Evolutionary conservation across 2,113 vertebrate genomes (phyloP), one percentile per base, ranked within the genome.

Genomic region (Bufo bufo): DNA sequence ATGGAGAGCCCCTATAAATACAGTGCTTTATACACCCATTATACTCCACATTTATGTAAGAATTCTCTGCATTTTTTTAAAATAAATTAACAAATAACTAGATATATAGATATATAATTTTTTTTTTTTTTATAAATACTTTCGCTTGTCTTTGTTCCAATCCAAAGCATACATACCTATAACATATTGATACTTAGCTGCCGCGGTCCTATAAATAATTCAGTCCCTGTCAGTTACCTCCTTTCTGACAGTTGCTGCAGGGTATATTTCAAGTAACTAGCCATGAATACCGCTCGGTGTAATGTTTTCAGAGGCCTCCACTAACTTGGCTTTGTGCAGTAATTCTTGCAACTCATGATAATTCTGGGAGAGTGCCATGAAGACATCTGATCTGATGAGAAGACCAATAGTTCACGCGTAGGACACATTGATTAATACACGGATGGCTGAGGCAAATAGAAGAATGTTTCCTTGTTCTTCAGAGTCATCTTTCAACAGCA

Each of bases 201-300:
- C 78, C 71, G 65, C 11, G 45, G 13, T n/a, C 56, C 69, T 77
- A 77, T 83, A 45, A 83, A 77, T 88, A 84, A 88, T 88, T 59
- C 69, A 77, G 14, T 77, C 10, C 58, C 58, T 4, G 23, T 54
- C 77, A 83, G 66, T 59, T 63, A 47, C 59, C 61, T 52, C 23
- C 61, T 17, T 47, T 52, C 56, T 88, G 87, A 88, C 87, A 84
- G 80, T 56, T 43, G 54, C 80, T 82, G 54, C 80, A 65, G 71
- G 79, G 71, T 58, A 65, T 77, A 66, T 20, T 75, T 83, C 71
- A 77, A 16, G 81, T 77, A 75, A 63, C 20, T 5, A 77, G 47
- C 45, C 49, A 19, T 69, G 80, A 83, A 61, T 33, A 66, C 33
- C 23, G 52, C 52, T 59, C 12, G 4, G 4, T 87, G 7, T 79